Evolutionary conservation across 2,888 invertebrate genomes (phyloP).

Genomic region (Lymantria dispar): DNA sequence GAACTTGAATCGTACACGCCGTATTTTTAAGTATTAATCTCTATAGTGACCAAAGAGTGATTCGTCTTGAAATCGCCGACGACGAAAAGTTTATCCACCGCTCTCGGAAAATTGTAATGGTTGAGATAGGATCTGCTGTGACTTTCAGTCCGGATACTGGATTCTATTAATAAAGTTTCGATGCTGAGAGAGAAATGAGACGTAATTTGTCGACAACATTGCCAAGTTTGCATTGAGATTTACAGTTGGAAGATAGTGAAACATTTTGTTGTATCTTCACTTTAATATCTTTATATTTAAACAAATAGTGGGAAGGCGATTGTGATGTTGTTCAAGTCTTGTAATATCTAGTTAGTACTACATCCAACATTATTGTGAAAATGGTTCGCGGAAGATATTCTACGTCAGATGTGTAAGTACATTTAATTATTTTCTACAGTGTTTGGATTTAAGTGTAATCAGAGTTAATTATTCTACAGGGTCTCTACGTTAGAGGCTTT

Average conservation of each 20-base stretch:
- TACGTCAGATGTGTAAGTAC: conserved; percentile 73
- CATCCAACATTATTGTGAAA: conserved; percentile 41
- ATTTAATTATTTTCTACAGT: background rate
- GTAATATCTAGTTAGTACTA: conserved; percentile 42
- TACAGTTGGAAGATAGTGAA: conserved; percentile 54
- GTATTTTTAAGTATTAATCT: conserved; percentile 42
- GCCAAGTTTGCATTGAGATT: conserved; percentile 74
- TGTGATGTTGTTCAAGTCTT: conserved; percentile 43
- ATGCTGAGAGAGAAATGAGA: conserved; percentile 59
- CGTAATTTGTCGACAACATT: conserved; percentile 63
- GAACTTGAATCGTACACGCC: conserved; percentile 55
- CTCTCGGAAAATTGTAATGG: conserved; percentile 38
- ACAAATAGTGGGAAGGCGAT: conserved; percentile 54
- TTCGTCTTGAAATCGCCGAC: conserved; percentile 28
- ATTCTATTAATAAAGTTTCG: conserved; percentile 65
- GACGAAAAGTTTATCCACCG: conserved; percentile 27
- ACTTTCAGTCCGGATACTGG: conserved; percentile 37
- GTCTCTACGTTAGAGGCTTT: too few relatives aligned
- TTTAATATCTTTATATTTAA: conserved; percentile 57
- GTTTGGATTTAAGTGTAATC: background rate
- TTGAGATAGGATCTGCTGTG: conserved; percentile 34
- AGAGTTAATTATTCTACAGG: too few relatives aligned
- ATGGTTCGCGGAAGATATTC: conserved; percentile 79
- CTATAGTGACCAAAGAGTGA: conserved; percentile 37
- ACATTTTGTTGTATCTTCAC: conserved; percentile 55